Conservation (phyloP, 1,140 invertebrate genomes). For the Drosophila virilis region DNA sequence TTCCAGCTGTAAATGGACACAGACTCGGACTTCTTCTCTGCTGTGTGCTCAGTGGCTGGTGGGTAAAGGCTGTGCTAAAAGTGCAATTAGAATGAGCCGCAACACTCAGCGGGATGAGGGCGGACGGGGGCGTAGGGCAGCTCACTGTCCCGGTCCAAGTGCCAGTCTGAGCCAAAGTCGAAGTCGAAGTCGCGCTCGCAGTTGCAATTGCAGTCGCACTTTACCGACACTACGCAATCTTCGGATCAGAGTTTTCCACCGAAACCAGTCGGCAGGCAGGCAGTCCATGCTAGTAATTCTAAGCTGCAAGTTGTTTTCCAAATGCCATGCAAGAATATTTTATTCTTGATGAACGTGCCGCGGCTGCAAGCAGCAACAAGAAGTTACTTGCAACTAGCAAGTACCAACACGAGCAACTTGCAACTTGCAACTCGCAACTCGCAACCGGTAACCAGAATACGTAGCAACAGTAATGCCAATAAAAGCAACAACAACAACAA, state of each 20-base stretch:
- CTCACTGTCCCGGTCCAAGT: conserved; percentile 25
- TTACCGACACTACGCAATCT: conserved; percentile 58
- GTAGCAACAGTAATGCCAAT: conserved; percentile 35
- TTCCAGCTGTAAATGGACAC: conserved; percentile 54
- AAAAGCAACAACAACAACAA: conserved; percentile 37
- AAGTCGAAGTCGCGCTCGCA: background rate
- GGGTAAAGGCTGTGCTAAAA: conserved; percentile 49
- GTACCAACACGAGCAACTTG: conserved; percentile 20
- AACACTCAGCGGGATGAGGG: conserved; percentile 24
- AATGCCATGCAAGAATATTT: conserved; percentile 81
- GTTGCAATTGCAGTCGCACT: conserved; percentile 44
- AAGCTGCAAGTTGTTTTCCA: conserved; percentile 69
- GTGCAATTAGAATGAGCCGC: conserved; percentile 65
- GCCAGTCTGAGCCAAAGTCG: background rate
- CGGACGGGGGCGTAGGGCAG: conserved; percentile 59
- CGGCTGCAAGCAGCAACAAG: conserved; percentile 31
- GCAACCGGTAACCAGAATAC: conserved; percentile 27
- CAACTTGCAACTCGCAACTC: conserved; percentile 29
- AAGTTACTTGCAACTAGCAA: conserved; percentile 19
- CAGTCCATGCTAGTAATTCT: conserved; percentile 59
- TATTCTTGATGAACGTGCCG: conserved; percentile 73
- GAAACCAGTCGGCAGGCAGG: conserved; percentile 59
- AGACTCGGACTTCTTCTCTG: conserved; percentile 12
- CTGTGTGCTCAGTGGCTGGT: conserved; percentile 12
- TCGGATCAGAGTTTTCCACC: conserved; percentile 44